Evolutionary conservation across 2,888 invertebrate species (phyloP).

Genomic region (Serripes groenlandicus): DNA sequence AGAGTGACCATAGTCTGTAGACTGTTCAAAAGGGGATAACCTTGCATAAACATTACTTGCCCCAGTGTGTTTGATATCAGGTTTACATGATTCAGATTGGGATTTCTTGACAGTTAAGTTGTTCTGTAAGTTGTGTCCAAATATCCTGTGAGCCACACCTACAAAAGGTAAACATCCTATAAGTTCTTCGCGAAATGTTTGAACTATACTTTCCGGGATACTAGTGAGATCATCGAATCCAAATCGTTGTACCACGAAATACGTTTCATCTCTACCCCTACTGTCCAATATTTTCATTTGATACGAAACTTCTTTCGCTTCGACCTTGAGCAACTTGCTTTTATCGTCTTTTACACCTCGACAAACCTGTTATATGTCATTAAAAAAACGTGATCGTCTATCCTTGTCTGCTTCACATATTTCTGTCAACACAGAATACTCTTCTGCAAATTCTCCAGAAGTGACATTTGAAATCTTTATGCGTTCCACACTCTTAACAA

Average conservation of each 20-base stretch:
- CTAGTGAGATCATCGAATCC: conserved; percentile 28
- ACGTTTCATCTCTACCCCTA: conserved; percentile 10
- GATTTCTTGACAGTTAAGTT: no score
- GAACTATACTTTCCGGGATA: conserved; percentile 52
- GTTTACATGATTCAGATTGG: no score
- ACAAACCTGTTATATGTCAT: conserved; percentile 6
- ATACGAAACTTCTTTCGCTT: conserved; percentile 37
- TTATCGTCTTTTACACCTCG: conserved; percentile 1
- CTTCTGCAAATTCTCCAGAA: conserved; percentile 30
- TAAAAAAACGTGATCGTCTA: conserved; percentile 29
- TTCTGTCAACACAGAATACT: conserved; percentile 43
- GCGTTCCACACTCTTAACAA: conserved; percentile 40
- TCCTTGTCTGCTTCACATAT: conserved; percentile 37
- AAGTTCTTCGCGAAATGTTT: conserved; percentile 68
- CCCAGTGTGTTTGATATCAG: no score
- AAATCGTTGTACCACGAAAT: conserved; percentile 60
- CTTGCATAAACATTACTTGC: no score
- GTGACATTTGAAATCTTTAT: conserved; percentile 53
- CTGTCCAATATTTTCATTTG: conserved; percentile 40
- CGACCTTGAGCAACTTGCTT: not conserved
- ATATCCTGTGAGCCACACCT: conserved; percentile 75
- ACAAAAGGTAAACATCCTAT: conserved; percentile 74
- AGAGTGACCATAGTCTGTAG: no score
- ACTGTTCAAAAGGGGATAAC: no score
- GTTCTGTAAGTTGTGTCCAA: no score